Evolutionary conservation across 2,888 invertebrate genomes (phyloP).

Genomic region (Acanthopleura granulata): DNA sequence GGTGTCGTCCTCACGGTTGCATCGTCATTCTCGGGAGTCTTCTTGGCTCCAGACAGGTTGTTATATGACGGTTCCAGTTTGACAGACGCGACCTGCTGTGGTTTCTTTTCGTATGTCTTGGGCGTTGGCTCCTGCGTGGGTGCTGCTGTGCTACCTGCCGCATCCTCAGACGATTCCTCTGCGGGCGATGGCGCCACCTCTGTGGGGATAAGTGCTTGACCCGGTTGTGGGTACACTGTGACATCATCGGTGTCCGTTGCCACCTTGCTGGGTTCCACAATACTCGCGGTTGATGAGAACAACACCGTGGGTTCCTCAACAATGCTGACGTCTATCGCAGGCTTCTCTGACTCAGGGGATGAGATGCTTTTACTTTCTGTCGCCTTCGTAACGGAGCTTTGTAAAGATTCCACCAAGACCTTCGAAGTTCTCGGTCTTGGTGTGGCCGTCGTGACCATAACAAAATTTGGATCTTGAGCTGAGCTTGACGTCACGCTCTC

Average conservation of each 20-base stretch:
- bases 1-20: not conserved
- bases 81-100: not conserved
- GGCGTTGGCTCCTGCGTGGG: not conserved
- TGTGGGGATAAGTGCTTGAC: not conserved
- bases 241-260: not conserved
- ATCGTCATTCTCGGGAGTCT: not conserved
- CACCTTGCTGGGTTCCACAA: not conserved
- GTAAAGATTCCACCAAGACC: not conserved
- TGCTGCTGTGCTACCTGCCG: not conserved
- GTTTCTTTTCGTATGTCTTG: not conserved
- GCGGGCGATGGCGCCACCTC: not conserved
- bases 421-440: not conserved
- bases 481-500: not conserved
- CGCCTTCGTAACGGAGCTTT: not conserved
- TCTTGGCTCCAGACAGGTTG: not conserved
- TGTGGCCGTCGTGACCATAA: not conserved
- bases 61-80: constrained; percentile 4
- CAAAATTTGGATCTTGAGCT: not conserved
- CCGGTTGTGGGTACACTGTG: not conserved
- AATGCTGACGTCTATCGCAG: not conserved
- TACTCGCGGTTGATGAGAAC: not conserved
- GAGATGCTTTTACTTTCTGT: not conserved
- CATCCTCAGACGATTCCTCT: not conserved
- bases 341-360: not conserved
- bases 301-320: not conserved